phyloP scores from a whole-genome alignment of 2,888 invertebrate genomes.

The Netelia melanura region DNA sequence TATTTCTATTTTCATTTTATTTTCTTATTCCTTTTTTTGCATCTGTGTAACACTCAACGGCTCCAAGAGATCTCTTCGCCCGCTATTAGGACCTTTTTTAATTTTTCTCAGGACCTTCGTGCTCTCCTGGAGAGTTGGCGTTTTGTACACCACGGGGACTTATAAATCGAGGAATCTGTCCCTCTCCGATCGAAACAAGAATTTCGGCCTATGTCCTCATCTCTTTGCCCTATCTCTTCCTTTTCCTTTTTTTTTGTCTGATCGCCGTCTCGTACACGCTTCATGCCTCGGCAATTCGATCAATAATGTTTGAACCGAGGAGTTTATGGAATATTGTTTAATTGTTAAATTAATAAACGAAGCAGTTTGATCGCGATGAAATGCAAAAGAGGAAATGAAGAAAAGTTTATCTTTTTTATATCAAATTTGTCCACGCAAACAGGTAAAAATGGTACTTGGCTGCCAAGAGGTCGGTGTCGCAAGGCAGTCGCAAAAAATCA shows the following conservation, averaged over 20 bases:
- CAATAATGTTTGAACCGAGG: background rate
- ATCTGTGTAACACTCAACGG: conserved; percentile 28
- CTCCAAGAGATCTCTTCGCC: conserved; percentile 14
- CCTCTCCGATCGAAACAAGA: conserved; percentile 35
- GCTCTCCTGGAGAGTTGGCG: background rate
- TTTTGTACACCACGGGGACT: conserved; percentile 1
- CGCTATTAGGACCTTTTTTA: conserved; percentile 43
- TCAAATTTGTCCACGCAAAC: too few species aligned
- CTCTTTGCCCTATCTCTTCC: background rate
- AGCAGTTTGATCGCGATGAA: too few species aligned
- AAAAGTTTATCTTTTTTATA: too few species aligned
- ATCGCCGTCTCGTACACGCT: background rate
- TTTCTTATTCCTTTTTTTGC: conserved; percentile 25
- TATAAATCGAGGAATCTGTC: conserved; percentile 47
- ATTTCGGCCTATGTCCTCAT: conserved; percentile 34
- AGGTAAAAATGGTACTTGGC: background rate
- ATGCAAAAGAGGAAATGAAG: too few species aligned
- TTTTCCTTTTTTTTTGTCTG: conserved; percentile 1
- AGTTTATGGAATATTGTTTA: background rate
- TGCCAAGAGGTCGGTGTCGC: background rate
- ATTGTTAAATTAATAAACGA: background rate
- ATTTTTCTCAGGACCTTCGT: conserved; percentile 52
- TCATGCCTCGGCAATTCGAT: background rate
- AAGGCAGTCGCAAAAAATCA: background rate
- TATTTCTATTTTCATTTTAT: conserved; percentile 26